These are phyloP conservation scores for Alfaro cultratus DNA, from an alignment of 2,797 vertebrate species.

Conservation along the genomic window DNA sequence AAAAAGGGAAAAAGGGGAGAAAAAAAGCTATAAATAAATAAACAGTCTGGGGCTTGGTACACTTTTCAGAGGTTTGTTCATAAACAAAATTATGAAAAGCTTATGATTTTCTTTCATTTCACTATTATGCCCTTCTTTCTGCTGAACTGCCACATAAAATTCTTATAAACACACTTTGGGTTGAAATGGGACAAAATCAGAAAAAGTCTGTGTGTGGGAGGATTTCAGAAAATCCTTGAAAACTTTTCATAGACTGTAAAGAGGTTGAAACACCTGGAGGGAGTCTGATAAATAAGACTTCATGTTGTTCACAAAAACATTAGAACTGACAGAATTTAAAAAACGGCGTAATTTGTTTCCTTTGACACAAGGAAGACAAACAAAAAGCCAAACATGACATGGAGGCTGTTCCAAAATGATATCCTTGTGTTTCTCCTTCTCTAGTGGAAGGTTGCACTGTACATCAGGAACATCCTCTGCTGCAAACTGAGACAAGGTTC, in stretches of 20 bases:
- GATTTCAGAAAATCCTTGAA: slow-evolving; percentile 11
- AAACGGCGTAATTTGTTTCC: slow-evolving; percentile 13
- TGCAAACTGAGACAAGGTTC: slow-evolving; percentile 28
- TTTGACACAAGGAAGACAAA: slow-evolving; percentile 27
- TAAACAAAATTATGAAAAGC: neutral
- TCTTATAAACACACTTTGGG: neutral
- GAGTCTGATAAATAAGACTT: slow-evolving; percentile 3
- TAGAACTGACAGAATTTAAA: slow-evolving; percentile 6
- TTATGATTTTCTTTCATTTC: neutral
- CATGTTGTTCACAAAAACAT: slow-evolving; percentile 1
- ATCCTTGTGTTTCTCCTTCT: slow-evolving; percentile 22
- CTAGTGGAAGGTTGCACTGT: slow-evolving; percentile 16
- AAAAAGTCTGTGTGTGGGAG: neutral
- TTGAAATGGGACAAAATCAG: neutral
- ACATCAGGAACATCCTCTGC: slow-evolving; percentile 21
- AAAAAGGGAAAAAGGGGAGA: too few relatives aligned
- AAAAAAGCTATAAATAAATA: too few relatives aligned
- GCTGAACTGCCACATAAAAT: neutral
- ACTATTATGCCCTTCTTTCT: neutral
- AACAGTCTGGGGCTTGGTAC: too few relatives aligned
- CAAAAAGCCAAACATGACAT: slow-evolving; percentile 34
- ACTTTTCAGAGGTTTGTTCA: too few relatives aligned
- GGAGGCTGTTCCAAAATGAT: slow-evolving; percentile 23
- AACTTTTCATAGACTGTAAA: neutral
- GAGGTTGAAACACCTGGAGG: slow-evolving; percentile 12